Conservation (phyloP, 1,140 invertebrate genomes). For the Mycetomoellerius zeteki region DNA sequence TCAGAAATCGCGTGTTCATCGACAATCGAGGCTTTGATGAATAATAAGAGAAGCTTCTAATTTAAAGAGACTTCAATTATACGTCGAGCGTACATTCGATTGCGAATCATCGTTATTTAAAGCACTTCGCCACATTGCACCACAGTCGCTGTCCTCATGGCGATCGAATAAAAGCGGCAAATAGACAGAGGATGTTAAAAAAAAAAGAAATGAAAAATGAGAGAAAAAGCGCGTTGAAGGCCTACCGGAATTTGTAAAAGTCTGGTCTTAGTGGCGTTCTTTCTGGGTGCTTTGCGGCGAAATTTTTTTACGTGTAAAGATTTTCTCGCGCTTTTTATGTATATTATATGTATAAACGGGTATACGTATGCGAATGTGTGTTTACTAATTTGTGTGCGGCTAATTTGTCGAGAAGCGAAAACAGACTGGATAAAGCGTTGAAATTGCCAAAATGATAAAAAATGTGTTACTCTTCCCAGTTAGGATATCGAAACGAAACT, state of each 20-base stretch:
- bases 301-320: not conserved
- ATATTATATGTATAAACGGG: constrained; percentile 24
- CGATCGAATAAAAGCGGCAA: not conserved
- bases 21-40: constrained; percentile 78
- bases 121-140: not conserved
- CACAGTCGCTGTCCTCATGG: not conserved
- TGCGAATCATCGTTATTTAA: constrained; percentile 1
- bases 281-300: not conserved
- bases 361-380: not conserved
- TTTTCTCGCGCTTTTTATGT: constrained; percentile 20
- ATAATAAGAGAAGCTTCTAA: not conserved
- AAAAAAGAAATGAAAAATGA: not conserved
- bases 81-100: not conserved
- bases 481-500: not conserved
- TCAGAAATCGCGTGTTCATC: constrained; percentile 85
- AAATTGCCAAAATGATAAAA: constrained; percentile 32
- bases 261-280: not conserved
- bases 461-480: not conserved
- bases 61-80: constrained; percentile 10
- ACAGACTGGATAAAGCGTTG: not conserved
- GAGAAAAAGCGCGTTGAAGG: not conserved
- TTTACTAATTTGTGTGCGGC: not conserved
- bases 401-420: not conserved
- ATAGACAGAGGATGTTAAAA: not conserved
- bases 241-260: not conserved